phyloP scores from a whole-genome alignment of 1,140 invertebrate species.

The Solen grandis region DNA sequence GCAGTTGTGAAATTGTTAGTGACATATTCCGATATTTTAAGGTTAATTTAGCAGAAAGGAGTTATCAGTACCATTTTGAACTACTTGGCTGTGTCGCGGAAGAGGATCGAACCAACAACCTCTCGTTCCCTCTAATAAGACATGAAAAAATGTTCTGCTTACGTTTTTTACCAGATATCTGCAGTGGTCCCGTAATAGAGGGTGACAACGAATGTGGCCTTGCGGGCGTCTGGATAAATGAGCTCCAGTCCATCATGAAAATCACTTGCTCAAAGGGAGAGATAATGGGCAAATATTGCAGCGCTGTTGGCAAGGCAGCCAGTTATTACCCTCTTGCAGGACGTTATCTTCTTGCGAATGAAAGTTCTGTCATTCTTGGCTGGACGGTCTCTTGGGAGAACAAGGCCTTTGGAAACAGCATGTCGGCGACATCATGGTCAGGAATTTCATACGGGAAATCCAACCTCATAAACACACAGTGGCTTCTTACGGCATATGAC shows the following conservation, averaged over 20 bases:
- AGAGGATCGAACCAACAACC: too few species aligned
- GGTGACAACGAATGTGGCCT: neutral
- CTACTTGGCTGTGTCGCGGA: too few species aligned
- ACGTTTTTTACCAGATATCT: too few species aligned
- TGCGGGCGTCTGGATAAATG: slow-evolving; percentile 12
- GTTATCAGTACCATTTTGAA: too few species aligned
- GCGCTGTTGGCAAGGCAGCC: slow-evolving; percentile 9
- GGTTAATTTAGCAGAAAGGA: too few species aligned
- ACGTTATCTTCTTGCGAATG: too few species aligned
- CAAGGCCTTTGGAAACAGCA: neutral
- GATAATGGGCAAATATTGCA: slow-evolving; percentile 5
- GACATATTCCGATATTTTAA: too few species aligned
- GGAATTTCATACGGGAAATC: neutral
- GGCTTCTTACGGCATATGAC: neutral
- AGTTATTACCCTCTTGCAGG: too few species aligned
- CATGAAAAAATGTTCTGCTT: too few species aligned
- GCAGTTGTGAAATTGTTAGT: too few species aligned
- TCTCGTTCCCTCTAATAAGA: too few species aligned
- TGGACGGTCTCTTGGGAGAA: slow-evolving; percentile 5
- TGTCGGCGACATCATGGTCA: neutral
- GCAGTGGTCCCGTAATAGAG: too few species aligned
- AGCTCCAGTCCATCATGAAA: neutral
- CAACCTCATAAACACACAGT: neutral
- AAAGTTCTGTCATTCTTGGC: neutral
- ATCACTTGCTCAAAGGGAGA: neutral